phyloP scores from a whole-genome alignment of 2,888 invertebrate species.

The Eilema griseolum region DNA sequence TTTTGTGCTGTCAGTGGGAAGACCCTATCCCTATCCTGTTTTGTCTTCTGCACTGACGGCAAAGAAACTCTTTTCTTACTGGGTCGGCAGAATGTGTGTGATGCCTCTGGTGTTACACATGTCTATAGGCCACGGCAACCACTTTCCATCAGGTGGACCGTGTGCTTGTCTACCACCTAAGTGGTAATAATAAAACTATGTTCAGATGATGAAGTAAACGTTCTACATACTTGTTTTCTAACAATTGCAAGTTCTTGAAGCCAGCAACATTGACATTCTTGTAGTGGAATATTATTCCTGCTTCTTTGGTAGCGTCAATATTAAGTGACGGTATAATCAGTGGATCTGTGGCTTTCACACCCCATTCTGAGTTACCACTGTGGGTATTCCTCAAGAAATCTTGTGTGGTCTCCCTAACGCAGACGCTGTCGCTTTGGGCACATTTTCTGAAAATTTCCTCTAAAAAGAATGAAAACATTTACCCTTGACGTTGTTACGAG shows the following conservation, averaged over 20 bases:
- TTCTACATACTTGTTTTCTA: not conserved
- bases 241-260: not conserved
- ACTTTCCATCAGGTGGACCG: too few species aligned
- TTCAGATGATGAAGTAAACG: not conserved
- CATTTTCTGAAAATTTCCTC: not conserved
- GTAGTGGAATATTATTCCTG: not conserved
- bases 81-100: too few species aligned
- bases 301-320: not conserved
- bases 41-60: too few species aligned
- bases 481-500: not conserved
- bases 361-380: not conserved
- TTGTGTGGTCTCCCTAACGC: not conserved
- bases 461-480: not conserved
- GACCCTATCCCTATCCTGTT: too few species aligned
- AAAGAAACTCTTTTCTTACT: too few species aligned
- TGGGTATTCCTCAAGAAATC: not conserved
- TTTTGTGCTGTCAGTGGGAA: too few species aligned
- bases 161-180: too few species aligned
- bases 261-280: not conserved
- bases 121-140: too few species aligned
- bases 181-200: too few species aligned
- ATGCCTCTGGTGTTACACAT: too few species aligned
- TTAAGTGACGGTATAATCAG: not conserved
- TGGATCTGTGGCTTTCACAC: not conserved
- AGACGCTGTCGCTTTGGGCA: not conserved